Base-by-base conservation (phyloP, 2,888 invertebrate genomes). In the Eugnorisma glareosa region DNA sequence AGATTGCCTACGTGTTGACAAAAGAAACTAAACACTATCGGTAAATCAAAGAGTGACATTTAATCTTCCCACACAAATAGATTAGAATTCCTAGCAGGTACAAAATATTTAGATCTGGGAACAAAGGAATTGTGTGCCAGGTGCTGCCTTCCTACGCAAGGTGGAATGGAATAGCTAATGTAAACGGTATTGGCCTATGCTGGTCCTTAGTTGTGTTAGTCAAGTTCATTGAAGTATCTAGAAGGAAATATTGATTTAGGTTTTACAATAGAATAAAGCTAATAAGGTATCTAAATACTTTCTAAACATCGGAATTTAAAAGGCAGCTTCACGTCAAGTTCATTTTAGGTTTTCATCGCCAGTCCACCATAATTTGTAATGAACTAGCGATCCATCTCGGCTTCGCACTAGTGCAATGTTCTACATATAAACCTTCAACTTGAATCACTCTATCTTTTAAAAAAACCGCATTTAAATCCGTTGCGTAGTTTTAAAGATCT, bases 101-200 rank as follows among this genome's bases (percentile, higher is more conserved):
- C 24, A 43, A 73, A 77, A 82, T 82, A 73, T 70, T 82, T 82
- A 67, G 28, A 24, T 77, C 69, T 61, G 40, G n/a, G 59, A 81
- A 81, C 81, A 81, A 77, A 73, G 43, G 51, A 69, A n/a, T 2
- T 10, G 24, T 51, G 28, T 73, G 73, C 77, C 81, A 81, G 81
- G 81, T 81, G 81, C 31, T 28, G 21, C 15, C 37, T 54, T 37
- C 71, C 57, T 68, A 72, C 68, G 43, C 64, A 45, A 37, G 5
- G 8, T 71, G 13, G 24, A 21, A 45, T 61, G 24, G 28, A 59
- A 59, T 59, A 31, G 28, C 28, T 67, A 15, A 10, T 70, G n/a
- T 45, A 71, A 15, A 68, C 28, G n/a, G n/a, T 11, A 21, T 31
- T 40, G 63, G 45, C 1, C 45, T 15, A 54, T 54, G 15, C 15